phyloP scores from a whole-genome alignment of 2,113 vertebrate genomes.

The Piprites chloris region DNA sequence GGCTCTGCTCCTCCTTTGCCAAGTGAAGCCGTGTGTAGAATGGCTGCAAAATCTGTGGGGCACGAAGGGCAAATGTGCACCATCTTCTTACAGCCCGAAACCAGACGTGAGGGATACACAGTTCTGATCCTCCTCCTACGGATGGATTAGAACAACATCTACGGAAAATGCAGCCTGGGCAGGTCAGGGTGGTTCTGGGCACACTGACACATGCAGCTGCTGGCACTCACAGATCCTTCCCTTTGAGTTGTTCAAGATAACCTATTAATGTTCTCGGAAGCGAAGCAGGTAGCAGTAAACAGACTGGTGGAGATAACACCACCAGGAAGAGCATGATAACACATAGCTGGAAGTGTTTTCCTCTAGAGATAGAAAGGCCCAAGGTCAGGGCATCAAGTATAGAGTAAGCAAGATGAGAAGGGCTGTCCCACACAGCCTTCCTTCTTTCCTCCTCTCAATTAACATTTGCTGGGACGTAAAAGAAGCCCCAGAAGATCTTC shows the following conservation, averaged over 20 bases:
- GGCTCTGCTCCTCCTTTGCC: neutral
- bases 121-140: neutral
- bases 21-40: neutral
- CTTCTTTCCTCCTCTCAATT: neutral
- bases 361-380: neutral
- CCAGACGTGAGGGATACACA: neutral
- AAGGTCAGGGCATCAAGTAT: neutral
- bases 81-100: neutral
- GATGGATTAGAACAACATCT: neutral
- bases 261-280: neutral
- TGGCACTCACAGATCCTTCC: neutral
- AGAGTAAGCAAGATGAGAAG: accelerated
- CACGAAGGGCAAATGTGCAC: neutral
- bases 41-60: neutral
- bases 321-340: neutral
- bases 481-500: neutral
- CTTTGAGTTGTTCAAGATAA: neutral
- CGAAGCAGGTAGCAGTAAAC: neutral
- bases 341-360: neutral
- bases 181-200: neutral
- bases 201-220: accelerated
- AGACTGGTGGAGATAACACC: neutral
- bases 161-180: neutral
- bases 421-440: neutral
- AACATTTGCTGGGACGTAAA: neutral